These are phyloP conservation scores for Hyperoodon ampullatus DNA, from an alignment of 2,113 vertebrate genomes.

Conservation along the genomic window DNA sequence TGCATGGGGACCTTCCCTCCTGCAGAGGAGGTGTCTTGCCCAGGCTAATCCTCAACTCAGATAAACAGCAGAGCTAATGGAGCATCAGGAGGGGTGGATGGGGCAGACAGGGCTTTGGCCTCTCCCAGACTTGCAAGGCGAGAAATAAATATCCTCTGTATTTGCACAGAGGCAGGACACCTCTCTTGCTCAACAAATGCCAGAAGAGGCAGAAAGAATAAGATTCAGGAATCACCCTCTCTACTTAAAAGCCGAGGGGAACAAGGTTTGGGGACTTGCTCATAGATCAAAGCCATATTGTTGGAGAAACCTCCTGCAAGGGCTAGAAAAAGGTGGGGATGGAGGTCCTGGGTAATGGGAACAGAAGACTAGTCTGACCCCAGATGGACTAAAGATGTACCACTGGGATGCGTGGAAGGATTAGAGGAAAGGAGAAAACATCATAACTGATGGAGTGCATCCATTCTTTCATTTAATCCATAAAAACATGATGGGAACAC, in stretches of 20 bases:
- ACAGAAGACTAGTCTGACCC: background rate
- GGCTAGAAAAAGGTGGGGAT: background rate
- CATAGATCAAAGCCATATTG: background rate
- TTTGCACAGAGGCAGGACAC: background rate
- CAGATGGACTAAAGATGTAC: background rate
- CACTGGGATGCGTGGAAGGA: background rate
- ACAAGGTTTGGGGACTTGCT: background rate
- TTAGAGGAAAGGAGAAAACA: background rate
- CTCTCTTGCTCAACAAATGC: background rate
- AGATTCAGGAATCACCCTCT: background rate
- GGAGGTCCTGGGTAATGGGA: background rate
- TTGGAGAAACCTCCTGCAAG: background rate
- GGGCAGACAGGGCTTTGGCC: background rate
- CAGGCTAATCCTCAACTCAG: background rate
- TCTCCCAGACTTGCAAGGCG: background rate
- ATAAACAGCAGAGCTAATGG: background rate
- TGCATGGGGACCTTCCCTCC: background rate
- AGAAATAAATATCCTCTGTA: background rate
- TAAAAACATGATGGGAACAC: background rate
- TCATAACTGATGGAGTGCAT: background rate
- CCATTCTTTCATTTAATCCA: background rate
- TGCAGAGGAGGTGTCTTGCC: background rate
- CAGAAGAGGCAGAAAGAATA: background rate
- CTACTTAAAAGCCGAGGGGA: background rate
- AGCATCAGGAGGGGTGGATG: background rate